phyloP scores from a whole-genome alignment of 2,888 invertebrate species.

The Cabera pusaria region DNA sequence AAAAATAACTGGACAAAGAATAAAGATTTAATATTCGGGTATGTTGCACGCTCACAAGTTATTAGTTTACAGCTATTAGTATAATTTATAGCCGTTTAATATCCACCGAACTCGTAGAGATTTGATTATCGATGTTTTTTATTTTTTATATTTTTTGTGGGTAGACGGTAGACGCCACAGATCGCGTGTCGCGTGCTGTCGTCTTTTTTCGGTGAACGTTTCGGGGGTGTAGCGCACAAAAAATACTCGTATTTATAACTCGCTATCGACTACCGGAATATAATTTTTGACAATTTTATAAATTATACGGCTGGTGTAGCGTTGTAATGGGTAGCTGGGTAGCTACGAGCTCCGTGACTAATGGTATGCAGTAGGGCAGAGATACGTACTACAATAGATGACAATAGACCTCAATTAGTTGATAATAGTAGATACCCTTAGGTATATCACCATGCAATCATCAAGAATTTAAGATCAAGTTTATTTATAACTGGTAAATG shows the following conservation, averaged over 20 bases:
- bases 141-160: conserved; percentile 46
- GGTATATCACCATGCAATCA: too few relatives aligned
- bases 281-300: conserved; percentile 81
- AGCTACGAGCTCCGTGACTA: too few relatives aligned
- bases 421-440: too few relatives aligned
- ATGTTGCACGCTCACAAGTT: conserved; percentile 49
- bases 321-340: conserved; percentile 68
- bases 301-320: conserved; percentile 75
- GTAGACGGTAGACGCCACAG: conserved; percentile 41
- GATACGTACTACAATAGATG: too few relatives aligned
- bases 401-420: too few relatives aligned
- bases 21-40: conserved; percentile 30
- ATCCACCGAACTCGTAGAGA: conserved; percentile 65
- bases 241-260: conserved; percentile 71
- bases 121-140: conserved; percentile 75
- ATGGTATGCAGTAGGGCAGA: too few relatives aligned
- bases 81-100: conserved; percentile 82
- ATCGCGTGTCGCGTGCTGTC: conserved; percentile 81
- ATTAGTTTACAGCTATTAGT: conserved; percentile 75
- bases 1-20: conserved; percentile 35
- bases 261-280: conserved; percentile 81
- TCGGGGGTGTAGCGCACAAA: conserved; percentile 69
- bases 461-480: too few relatives aligned
- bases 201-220: conserved; percentile 63
- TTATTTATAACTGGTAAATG: too few relatives aligned